Conservation (phyloP, 2,888 invertebrate genomes). For the Pachymerium ferrugineum region DNA sequence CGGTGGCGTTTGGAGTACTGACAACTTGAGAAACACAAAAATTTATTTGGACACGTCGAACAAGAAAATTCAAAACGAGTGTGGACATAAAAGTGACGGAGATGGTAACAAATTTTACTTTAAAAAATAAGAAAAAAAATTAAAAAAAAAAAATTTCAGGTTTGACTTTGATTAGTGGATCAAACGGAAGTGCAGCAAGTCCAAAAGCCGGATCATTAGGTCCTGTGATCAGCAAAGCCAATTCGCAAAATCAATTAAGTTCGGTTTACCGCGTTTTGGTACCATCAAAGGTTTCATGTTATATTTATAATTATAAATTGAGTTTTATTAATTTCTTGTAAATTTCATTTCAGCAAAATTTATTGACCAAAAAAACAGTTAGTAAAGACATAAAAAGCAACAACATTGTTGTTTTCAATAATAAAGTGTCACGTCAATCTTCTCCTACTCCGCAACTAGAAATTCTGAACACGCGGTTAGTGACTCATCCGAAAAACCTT, state of each 20-base stretch:
- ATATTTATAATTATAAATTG: not conserved
- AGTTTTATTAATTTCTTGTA: not conserved
- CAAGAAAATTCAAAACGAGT: conserved; percentile 10
- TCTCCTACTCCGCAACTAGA: conserved; percentile 44
- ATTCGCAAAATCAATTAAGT: conserved; percentile 23
- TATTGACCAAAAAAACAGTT: conserved; percentile 5
- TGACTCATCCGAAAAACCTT: conserved; percentile 46
- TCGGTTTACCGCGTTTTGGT: conserved; percentile 20
- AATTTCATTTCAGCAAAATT: not conserved
- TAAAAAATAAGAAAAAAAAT: not conserved
- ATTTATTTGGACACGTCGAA: conserved; percentile 3
- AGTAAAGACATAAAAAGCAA: conserved; percentile 1
- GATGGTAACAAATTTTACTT: not conserved
- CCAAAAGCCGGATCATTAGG: conserved; percentile 2
- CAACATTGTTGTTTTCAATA: not conserved
- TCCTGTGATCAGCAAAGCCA: conserved; percentile 25
- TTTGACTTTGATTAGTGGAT: not conserved
- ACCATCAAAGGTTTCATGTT: not conserved
- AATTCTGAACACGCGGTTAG: conserved; percentile 44
- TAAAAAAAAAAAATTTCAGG: not conserved
- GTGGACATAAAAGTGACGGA: not conserved
- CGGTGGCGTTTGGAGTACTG: conserved; percentile 39
- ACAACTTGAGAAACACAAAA: conserved; percentile 19
- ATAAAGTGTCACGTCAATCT: conserved; percentile 29
- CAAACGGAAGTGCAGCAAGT: not conserved